Evolutionary conservation across 2,888 invertebrate species (phyloP).

Genomic region (Cryptocheilus praepositus): DNA sequence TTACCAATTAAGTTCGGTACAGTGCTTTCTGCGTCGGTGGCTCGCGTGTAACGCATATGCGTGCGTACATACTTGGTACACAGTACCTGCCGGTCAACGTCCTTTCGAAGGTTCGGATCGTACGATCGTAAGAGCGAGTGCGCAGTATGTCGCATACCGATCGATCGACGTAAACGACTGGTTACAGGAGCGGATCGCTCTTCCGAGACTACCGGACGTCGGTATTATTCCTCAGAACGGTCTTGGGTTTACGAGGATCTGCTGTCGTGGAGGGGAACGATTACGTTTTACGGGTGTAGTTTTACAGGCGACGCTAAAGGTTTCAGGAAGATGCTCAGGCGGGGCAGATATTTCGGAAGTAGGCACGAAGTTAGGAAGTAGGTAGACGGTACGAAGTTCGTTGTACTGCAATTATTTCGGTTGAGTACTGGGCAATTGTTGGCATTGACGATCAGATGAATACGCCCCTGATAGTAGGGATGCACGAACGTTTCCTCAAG

Average conservation of each 20-base stretch:
- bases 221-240: background rate
- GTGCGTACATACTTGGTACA: constrained; percentile 22
- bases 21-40: constrained; percentile 10
- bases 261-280: background rate
- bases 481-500: constrained; percentile 39
- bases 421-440: too few relatives aligned
- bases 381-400: too few relatives aligned
- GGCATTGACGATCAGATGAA: constrained; percentile 6
- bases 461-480: constrained; percentile 37
- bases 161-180: constrained; percentile 54
- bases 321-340: background rate
- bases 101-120: constrained; percentile 69
- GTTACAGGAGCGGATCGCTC: constrained; percentile 47
- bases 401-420: too few relatives aligned
- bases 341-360: background rate
- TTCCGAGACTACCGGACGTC: constrained; percentile 13
- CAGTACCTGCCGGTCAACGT: constrained; percentile 63
- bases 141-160: constrained; percentile 64
- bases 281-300: too few relatives aligned
- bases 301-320: background rate
- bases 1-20: constrained; percentile 16
- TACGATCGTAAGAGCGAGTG: constrained; percentile 58
- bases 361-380: too few relatives aligned
- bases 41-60: constrained; percentile 17
- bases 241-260: background rate